A percentile compares a stretch with the other conserved stretches of the same genome.
These are phyloP conservation scores for Pseudomyrmex dendroicus DNA, from an alignment of 1,140 invertebrate genomes.

Conservation along the genomic window DNA sequence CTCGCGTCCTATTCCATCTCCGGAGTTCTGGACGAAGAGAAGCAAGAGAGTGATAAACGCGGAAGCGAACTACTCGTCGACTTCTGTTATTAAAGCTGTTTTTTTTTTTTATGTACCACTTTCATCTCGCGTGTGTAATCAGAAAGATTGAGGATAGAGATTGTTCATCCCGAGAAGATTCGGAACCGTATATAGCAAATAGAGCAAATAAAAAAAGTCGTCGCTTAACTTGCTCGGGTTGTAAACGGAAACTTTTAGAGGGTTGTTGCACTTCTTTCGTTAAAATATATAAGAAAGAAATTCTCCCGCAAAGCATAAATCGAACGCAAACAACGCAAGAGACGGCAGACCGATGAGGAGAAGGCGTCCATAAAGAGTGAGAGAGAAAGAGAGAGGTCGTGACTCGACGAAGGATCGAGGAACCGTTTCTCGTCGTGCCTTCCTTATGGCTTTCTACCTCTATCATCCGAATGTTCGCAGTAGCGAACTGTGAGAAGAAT, in stretches of 20 bases:
- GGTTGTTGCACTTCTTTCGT: conserved; percentile 8
- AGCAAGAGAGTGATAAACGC: conserved; percentile 33
- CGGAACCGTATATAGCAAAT: neutral
- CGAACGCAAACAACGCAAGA: conserved; percentile 34
- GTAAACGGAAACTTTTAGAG: conserved; percentile 34
- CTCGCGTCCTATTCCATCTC: conserved; percentile 49
- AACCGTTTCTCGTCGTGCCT: conserved; percentile 50
- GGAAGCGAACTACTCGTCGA: conserved; percentile 27
- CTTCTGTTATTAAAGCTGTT: conserved; percentile 40
- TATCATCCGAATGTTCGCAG: conserved; percentile 33
- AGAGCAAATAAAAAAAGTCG: conserved; percentile 9
- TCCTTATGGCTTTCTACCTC: conserved; percentile 53
- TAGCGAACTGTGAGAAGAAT: conserved; percentile 43
- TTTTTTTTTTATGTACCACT: conserved; percentile 19
- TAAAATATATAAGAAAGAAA: neutral
- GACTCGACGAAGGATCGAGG: conserved; percentile 49
- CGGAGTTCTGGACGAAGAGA: conserved; percentile 12
- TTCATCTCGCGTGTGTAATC: conserved; percentile 31
- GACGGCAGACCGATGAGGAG: conserved; percentile 21
- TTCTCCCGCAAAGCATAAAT: conserved; percentile 9
- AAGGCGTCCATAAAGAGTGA: conserved; percentile 19
- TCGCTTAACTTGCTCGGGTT: neutral
- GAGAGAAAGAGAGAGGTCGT: conserved; percentile 30
- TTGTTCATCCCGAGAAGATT: neutral
- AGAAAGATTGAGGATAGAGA: conserved; percentile 30